Conservation (phyloP, 2,888 invertebrate species). For the Onchidella celtica region DNA sequence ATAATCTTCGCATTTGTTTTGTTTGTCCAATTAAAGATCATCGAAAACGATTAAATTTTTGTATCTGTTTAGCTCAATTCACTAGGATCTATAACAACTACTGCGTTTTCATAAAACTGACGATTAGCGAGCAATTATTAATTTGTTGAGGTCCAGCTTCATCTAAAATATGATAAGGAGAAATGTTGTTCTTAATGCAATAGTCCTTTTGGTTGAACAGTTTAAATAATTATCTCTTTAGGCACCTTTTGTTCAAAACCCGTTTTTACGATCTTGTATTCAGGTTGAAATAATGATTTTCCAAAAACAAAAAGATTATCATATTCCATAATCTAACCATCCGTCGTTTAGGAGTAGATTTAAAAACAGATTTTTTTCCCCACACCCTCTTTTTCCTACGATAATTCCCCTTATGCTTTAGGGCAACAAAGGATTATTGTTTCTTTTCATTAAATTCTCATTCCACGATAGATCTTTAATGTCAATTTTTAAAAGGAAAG, state of each 20-base stretch:
- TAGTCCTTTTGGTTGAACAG: background rate
- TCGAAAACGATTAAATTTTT: conserved; percentile 21
- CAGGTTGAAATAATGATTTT: conserved; percentile 43
- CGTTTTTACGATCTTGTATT: conserved; percentile 36
- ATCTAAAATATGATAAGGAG: no score
- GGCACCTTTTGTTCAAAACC: conserved; percentile 30
- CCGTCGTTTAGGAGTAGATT: background rate
- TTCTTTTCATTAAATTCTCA: background rate
- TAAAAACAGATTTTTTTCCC: background rate
- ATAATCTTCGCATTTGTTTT: conserved; percentile 21
- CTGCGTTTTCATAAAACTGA: conserved; percentile 18
- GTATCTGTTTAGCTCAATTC: background rate
- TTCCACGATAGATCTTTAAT: background rate
- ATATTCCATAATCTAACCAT: background rate
- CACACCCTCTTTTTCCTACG: background rate
- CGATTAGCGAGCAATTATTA: background rate
- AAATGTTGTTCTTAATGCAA: background rate
- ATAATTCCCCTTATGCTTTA: background rate
- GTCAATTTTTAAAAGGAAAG: background rate
- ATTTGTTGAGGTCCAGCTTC: no score
- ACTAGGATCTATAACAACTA: conserved; percentile 4
- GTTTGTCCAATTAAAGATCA: conserved; percentile 22
- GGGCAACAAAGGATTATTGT: background rate
- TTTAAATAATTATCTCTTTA: conserved; percentile 27
- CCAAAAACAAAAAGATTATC: conserved; percentile 9